Percentiles rank a stretch among this genome's conserved stretches.
Evolutionary conservation across 2,888 invertebrate species (phyloP).

Genomic region (Drosophila anceps): DNA sequence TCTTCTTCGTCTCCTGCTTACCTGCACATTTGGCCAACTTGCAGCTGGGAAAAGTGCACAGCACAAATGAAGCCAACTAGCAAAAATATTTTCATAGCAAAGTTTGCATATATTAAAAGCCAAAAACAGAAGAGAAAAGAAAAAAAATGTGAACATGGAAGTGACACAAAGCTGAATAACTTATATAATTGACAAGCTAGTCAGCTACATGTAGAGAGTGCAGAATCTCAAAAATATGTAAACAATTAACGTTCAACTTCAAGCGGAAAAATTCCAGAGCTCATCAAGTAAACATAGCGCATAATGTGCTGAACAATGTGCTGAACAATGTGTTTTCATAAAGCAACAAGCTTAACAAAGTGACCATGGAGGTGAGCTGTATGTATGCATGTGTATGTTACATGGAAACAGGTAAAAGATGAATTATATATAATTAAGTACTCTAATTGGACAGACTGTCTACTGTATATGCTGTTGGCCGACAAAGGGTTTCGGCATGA

Average conservation of each 20-base stretch:
- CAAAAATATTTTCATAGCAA: background rate
- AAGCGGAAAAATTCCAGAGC: background rate
- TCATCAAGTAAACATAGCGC: background rate
- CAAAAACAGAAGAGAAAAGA: no score
- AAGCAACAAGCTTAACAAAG: background rate
- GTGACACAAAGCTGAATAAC: background rate
- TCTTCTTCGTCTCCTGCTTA: background rate
- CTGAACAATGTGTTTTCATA: background rate
- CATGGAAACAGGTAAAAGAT: background rate
- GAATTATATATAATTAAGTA: no score
- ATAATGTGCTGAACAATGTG: background rate
- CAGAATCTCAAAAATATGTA: background rate
- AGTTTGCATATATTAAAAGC: background rate
- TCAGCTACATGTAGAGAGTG: background rate
- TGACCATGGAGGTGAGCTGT: background rate
- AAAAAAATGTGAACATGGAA: background rate
- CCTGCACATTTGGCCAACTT: slow-evolving; percentile 31
- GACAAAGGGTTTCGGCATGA: background rate
- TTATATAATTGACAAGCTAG: background rate
- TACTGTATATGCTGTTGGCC: no score
- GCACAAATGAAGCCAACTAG: slow-evolving; percentile 2
- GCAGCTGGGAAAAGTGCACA: background rate
- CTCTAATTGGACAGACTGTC: no score
- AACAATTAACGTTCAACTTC: background rate
- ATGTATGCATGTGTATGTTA: no score